Conservation (phyloP, 2,797 vertebrate genomes). For the Serranus cabrilla region DNA sequence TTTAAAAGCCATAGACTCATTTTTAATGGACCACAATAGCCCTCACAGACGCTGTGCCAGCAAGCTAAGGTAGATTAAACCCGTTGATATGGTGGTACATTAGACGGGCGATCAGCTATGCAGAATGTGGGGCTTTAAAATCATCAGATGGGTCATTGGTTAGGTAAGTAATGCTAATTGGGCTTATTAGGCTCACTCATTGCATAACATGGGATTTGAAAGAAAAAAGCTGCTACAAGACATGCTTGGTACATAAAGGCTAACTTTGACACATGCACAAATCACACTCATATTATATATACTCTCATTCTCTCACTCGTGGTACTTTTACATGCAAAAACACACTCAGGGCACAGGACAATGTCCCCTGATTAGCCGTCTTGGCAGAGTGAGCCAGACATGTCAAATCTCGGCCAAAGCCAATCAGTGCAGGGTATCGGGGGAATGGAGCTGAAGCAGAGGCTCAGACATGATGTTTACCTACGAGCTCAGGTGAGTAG, state of each 20-base stretch:
- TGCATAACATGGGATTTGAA: neutral
- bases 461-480: conserved; percentile 30
- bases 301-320: neutral
- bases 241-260: neutral
- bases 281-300: neutral
- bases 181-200: conserved; percentile 2
- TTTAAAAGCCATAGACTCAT: neutral
- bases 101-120: conserved; percentile 1
- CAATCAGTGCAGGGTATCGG: conserved; percentile 43
- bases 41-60: neutral
- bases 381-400: conserved; percentile 19
- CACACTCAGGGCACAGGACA: conserved; percentile 22
- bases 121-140: conserved; percentile 16
- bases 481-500: neutral
- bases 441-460: conserved; percentile 17
- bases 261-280: neutral
- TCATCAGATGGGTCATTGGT: conserved; percentile 13
- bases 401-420: conserved; percentile 52
- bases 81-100: conserved; percentile 15
- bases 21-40: neutral
- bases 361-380: conserved; percentile 39
- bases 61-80: neutral
- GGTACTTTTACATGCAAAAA: conserved; percentile 7
- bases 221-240: neutral
- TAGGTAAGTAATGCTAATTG: neutral